Evolutionary conservation across 1,140 invertebrate genomes (phyloP).

Genomic region (Meloidogyne floridensis): DNA sequence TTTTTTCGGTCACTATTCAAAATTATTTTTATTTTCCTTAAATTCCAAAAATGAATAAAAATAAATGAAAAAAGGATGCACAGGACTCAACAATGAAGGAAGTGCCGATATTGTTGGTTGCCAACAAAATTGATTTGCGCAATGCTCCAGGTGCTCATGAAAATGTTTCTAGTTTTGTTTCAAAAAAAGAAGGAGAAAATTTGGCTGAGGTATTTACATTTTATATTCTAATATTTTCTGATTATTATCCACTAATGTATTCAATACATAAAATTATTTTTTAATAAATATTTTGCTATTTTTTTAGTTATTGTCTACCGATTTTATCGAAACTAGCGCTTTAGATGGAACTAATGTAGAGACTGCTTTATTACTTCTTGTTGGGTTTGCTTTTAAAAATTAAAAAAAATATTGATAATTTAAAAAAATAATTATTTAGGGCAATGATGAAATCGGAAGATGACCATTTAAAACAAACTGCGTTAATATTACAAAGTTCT

Average conservation of each 20-base stretch:
- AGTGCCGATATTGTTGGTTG: constrained; percentile 54
- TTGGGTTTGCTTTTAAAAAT: constrained; percentile 40
- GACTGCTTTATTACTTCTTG: constrained; percentile 48
- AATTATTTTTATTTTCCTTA: neutral
- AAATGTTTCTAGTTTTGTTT: constrained; percentile 40
- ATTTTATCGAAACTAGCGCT: constrained; percentile 57
- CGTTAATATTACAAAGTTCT: constrained; percentile 43
- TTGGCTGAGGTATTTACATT: constrained; percentile 46
- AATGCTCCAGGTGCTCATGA: constrained; percentile 14
- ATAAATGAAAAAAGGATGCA: constrained; percentile 25
- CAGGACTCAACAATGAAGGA: constrained; percentile 50
- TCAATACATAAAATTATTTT: too few relatives aligned
- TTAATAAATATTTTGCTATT: too few relatives aligned
- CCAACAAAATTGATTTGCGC: constrained; percentile 53
- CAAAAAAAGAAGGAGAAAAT: constrained; percentile 51
- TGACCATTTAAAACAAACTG: constrained; percentile 51
- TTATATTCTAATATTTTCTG: too few relatives aligned
- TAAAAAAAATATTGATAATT: constrained; percentile 22
- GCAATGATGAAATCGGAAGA: constrained; percentile 58
- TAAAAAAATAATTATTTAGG: constrained; percentile 25
- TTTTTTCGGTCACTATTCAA: neutral
- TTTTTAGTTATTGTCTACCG: constrained; percentile 47
- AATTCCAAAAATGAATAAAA: constrained; percentile 14
- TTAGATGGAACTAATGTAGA: constrained; percentile 56
- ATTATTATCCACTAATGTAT: too few relatives aligned